Percentiles rank a stretch among this genome's conserved stretches.
Evolutionary conservation across 92 coral and sea anemone genomes (phyloP).

Genomic region (Palythoa caribaeorum): DNA sequence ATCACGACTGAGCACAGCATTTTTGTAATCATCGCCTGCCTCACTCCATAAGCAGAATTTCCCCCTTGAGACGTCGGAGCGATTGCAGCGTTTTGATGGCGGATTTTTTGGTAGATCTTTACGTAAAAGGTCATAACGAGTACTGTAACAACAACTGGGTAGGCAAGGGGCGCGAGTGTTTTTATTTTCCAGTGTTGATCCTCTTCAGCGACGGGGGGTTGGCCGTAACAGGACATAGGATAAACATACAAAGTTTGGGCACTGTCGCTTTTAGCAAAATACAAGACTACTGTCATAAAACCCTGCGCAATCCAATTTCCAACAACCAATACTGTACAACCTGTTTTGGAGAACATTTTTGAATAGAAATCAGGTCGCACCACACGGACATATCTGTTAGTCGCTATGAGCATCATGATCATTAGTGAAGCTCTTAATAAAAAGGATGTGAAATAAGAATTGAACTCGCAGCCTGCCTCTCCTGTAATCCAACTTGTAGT

Average conservation of each 20-base stretch:
- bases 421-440: not conserved
- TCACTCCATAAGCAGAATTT: not conserved
- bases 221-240: not conserved
- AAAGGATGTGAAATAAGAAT: too few relatives aligned
- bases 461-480: too few relatives aligned
- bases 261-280: not conserved
- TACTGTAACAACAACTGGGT: not conserved
- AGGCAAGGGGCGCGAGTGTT: not conserved
- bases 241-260: not conserved
- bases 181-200: not conserved
- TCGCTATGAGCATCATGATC: not conserved
- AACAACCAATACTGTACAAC: not conserved
- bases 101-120: not conserved
- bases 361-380: not conserved
- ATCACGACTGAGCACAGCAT: not conserved
- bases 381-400: too few relatives aligned
- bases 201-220: too few relatives aligned
- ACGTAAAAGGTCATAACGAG: not conserved
- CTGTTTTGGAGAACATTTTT: not conserved
- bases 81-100: not conserved
- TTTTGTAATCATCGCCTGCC: not conserved
- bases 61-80: not conserved
- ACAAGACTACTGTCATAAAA: not conserved
- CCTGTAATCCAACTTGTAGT: too few relatives aligned
- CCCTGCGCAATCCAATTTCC: not conserved